phyloP scores from a whole-genome alignment of 2,888 invertebrate species.

The Pegoplata infirma region DNA sequence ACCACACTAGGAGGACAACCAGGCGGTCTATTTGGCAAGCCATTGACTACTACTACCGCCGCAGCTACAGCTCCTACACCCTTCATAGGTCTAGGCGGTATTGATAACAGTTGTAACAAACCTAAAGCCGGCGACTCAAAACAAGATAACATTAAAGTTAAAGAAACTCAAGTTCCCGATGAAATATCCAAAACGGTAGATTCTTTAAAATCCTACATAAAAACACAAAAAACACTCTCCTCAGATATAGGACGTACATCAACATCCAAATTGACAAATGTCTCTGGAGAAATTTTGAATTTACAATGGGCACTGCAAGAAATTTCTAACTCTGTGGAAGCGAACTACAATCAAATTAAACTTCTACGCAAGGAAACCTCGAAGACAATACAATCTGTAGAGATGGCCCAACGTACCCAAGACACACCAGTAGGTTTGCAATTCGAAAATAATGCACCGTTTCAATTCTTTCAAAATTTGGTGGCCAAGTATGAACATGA shows the following conservation, averaged over 20 bases:
- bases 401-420: constrained; percentile 88
- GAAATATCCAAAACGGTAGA: constrained; percentile 89
- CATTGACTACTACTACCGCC: constrained; percentile 54
- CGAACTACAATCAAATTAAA: constrained; percentile 76
- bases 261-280: constrained; percentile 76
- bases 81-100: constrained; percentile 75
- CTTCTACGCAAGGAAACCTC: constrained; percentile 85
- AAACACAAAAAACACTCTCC: constrained; percentile 89
- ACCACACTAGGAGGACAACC: constrained; percentile 72
- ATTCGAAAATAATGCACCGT: constrained; percentile 86
- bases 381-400: constrained; percentile 84
- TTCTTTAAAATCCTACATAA: constrained; percentile 89
- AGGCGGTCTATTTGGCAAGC: constrained; percentile 70
- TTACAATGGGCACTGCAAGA: constrained; percentile 74
- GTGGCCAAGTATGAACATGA: constrained; percentile 85
- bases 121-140: constrained; percentile 76
- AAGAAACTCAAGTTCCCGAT: constrained; percentile 82
- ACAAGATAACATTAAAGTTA: constrained; percentile 74
- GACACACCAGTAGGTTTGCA: constrained; percentile 87
- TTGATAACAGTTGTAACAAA: constrained; percentile 76
- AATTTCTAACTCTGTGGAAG: constrained; percentile 75
- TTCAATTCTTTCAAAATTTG: constrained; percentile 84
- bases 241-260: constrained; percentile 88
- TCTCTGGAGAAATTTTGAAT: constrained; percentile 73
- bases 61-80: constrained; percentile 68